These are phyloP conservation scores for Odobenus rosmarus DNA, from an alignment of 2,113 vertebrate species.

Conservation along the genomic window DNA sequence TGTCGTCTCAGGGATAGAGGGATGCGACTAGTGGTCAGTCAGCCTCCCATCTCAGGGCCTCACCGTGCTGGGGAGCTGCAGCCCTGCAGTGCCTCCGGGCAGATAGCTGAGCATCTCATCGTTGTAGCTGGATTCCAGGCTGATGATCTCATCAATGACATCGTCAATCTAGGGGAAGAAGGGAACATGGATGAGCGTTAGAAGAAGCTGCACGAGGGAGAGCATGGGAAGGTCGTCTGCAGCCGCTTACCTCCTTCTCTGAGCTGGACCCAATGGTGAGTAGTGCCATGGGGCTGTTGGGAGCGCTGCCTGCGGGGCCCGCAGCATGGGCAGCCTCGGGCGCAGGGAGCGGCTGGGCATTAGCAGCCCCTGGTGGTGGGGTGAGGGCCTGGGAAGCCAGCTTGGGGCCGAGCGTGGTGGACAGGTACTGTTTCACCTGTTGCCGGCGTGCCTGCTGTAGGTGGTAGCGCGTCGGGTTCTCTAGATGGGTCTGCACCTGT, in stretches of 20 bases:
- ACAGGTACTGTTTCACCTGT: constrained; percentile 93
- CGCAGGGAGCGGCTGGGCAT: constrained; percentile 83
- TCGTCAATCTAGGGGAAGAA: constrained; percentile 90
- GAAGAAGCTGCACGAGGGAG: background rate
- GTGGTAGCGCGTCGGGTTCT: constrained; percentile 93
- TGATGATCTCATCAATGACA: constrained; percentile 96
- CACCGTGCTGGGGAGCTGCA: constrained; percentile 93
- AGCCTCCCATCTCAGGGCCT: constrained; percentile 64
- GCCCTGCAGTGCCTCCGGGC: constrained; percentile 86
- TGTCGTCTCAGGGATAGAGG: background rate
- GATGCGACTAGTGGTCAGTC: background rate
- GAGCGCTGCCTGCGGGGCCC: constrained; percentile 86
- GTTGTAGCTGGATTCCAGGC: constrained; percentile 95
- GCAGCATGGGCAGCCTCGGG: constrained; percentile 84
- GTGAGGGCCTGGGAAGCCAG: constrained; percentile 87
- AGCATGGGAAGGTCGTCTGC: background rate
- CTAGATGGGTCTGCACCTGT: constrained; percentile 92
- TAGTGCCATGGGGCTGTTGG: constrained; percentile 93
- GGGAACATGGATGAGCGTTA: background rate
- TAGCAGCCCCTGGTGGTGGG: constrained; percentile 82
- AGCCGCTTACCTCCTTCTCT: constrained; percentile 90
- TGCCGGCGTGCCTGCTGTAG: constrained; percentile 92
- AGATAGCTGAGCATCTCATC: constrained; percentile 93
- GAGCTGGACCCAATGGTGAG: constrained; percentile 92
- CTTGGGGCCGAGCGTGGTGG: constrained; percentile 91